These are phyloP conservation scores for Clanis bilineata DNA, from an alignment of 2,888 invertebrate genomes.

Conservation along the genomic window DNA sequence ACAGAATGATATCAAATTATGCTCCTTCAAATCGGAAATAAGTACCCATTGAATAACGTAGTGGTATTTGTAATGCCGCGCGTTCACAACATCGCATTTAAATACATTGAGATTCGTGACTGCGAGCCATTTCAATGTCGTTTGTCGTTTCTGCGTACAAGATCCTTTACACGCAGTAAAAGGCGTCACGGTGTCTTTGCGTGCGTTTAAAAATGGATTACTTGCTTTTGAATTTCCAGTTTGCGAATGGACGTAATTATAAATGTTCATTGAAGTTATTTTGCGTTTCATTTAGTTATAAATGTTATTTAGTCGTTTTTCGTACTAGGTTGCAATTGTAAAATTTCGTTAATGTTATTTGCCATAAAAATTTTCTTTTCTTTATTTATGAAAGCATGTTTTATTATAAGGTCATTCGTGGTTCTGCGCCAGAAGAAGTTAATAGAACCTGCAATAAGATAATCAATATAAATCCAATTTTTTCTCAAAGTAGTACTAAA, in stretches of 20 bases:
- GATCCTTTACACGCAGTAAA: conserved; percentile 1
- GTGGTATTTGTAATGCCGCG: conserved; percentile 43
- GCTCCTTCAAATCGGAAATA: conserved; percentile 42
- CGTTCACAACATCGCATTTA: conserved; percentile 47
- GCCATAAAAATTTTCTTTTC: too few species aligned
- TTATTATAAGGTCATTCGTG: conserved; percentile 16
- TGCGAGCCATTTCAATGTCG: conserved; percentile 52
- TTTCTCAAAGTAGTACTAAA: too few species aligned
- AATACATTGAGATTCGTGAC: conserved; percentile 45
- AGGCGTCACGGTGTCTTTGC: not conserved
- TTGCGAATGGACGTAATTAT: too few species aligned
- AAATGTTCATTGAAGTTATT: too few species aligned
- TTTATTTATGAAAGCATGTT: conserved; percentile 42
- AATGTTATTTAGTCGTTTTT: too few species aligned
- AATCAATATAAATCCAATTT: too few species aligned
- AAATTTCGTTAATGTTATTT: too few species aligned
- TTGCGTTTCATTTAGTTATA: too few species aligned
- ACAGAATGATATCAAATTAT: not conserved
- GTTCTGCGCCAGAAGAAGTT: not conserved
- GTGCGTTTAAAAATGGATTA: not conserved
- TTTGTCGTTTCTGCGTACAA: conserved; percentile 45
- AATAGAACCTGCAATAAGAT: too few species aligned
- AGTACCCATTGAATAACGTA: conserved; percentile 34
- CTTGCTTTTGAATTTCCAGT: too few species aligned
- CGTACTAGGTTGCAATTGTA: too few species aligned